Evolutionary conservation across 2,888 invertebrate species (phyloP), one percentile per base, ranked within the genome.

Genomic region (Helobdella robusta): DNA sequence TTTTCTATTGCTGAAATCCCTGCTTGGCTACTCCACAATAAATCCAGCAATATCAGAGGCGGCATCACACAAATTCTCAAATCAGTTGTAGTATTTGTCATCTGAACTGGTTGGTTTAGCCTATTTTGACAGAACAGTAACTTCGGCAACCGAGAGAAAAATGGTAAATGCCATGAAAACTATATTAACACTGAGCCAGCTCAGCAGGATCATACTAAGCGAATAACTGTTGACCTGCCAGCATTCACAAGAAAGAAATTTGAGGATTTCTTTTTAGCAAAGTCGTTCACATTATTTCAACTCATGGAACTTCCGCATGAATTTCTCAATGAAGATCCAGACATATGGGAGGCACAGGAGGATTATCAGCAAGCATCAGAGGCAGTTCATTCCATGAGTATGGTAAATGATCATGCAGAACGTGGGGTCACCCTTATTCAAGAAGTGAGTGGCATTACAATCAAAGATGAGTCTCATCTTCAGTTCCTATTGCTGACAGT

Each of bases 351-450:
- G 34, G 34, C 1, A 30, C 25, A 48, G 23, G 56, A 64, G 35
- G 64, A 64, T 35, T 64, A 28, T 20, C 36, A 63, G 32, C 11
- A 50, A 15, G 62, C 30, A 25, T 25, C 56, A 28, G 56, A 44
- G 34, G 1, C 48, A 35, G 30, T 64, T 23, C 25, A 64, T 23
- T 23, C 40, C 6, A 25, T 64, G 2, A 64, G 30, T 34, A 54
- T 64, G 20, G 64, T 64, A 11, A 64, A 64, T 32, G 52, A 64
- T 15, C 52, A 64, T 50, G 54, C 64, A 6, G 64, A 50, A 34
- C n/a, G 54, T n/a, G 34, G 54, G n/a, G 34, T 64, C 3, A 54
- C 64, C 30, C 54, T 64, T n/a, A 20, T 64, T n/a, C 64, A 64
- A n/a, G 64, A 64, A 28, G 32, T 52, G 30, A 64, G 64, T 54